phyloP scores from a whole-genome alignment of 37 sponge, comb jelly and placozoan species.

The Halisarca cf. caerulea region DNA sequence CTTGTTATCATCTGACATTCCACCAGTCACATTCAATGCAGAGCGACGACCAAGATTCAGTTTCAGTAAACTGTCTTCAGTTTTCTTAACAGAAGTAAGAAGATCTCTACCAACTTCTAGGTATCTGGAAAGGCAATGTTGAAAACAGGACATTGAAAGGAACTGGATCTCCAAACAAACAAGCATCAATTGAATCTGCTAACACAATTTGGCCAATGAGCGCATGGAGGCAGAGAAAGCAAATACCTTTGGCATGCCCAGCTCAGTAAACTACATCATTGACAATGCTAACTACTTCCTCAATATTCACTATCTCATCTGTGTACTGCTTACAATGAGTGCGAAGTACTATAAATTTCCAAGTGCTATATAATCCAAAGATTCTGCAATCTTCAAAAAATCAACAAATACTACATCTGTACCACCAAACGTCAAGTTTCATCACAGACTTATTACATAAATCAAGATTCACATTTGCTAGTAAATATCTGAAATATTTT shows the following conservation, averaged over 20 bases:
- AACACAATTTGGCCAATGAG: not conserved
- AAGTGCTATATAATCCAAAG: too few relatives aligned
- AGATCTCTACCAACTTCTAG: conserved; percentile 69
- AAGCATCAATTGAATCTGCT: not conserved
- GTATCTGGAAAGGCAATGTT: conserved; percentile 53
- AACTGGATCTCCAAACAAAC: not conserved
- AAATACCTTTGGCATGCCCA: not conserved
- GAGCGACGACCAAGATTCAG: conserved; percentile 72
- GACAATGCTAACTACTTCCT: too few relatives aligned
- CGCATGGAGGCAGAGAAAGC: not conserved
- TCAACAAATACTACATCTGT: too few relatives aligned
- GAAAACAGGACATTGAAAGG: not conserved
- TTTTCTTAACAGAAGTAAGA: conserved; percentile 86
- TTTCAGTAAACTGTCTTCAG: conserved; percentile 89
- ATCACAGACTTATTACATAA: too few relatives aligned
- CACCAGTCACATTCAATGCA: conserved; percentile 10
- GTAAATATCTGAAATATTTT: too few relatives aligned
- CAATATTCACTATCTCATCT: too few relatives aligned
- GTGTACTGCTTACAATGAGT: too few relatives aligned
- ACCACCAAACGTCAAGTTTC: too few relatives aligned
- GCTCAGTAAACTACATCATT: not conserved
- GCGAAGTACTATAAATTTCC: too few relatives aligned
- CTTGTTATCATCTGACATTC: conserved; percentile 92
- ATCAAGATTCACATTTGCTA: too few relatives aligned
- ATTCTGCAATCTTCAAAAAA: too few relatives aligned